Evolutionary conservation across 2,888 invertebrate genomes (phyloP).

Genomic region (Pegoplata infirma): DNA sequence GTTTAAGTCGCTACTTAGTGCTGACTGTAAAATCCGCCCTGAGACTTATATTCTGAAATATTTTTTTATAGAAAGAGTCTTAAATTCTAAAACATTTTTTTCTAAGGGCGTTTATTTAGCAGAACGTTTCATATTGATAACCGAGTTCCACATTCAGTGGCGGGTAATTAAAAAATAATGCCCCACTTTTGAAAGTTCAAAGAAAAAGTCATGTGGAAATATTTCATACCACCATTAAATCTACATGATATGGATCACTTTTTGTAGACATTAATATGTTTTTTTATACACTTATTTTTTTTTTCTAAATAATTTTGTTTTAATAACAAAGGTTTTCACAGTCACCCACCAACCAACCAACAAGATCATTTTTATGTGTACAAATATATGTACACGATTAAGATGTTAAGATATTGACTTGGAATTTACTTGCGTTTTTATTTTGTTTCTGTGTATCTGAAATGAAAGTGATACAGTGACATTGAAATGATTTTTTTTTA

Average conservation of each 20-base stretch:
- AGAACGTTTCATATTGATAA: no score
- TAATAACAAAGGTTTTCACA: slow-evolving; percentile 46
- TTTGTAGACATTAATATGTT: slow-evolving; percentile 21
- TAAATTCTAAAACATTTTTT: no score
- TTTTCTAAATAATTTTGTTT: slow-evolving; percentile 42
- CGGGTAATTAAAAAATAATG: no score
- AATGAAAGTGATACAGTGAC: slow-evolving; percentile 59
- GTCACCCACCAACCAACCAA: slow-evolving; percentile 45
- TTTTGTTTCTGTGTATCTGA: not conserved
- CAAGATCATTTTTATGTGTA: not conserved
- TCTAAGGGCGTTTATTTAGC: no score
- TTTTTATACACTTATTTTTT: no score
- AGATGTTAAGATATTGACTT: slow-evolving; percentile 48
- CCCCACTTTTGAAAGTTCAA: slow-evolving; percentile 59
- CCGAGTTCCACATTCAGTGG: no score
- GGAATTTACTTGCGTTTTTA: slow-evolving; percentile 1
- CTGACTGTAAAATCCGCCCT: no score
- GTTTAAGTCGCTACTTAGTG: no score
- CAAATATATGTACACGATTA: slow-evolving; percentile 33
- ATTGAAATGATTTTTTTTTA: slow-evolving; percentile 54
- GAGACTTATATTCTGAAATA: no score
- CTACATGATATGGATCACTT: slow-evolving; percentile 33
- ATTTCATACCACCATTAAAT: slow-evolving; percentile 16
- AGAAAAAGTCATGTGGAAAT: slow-evolving; percentile 28
- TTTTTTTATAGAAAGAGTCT: no score